These are phyloP conservation scores for Athene noctua DNA, from an alignment of 2,113 vertebrate species.

Conservation along the genomic window DNA sequence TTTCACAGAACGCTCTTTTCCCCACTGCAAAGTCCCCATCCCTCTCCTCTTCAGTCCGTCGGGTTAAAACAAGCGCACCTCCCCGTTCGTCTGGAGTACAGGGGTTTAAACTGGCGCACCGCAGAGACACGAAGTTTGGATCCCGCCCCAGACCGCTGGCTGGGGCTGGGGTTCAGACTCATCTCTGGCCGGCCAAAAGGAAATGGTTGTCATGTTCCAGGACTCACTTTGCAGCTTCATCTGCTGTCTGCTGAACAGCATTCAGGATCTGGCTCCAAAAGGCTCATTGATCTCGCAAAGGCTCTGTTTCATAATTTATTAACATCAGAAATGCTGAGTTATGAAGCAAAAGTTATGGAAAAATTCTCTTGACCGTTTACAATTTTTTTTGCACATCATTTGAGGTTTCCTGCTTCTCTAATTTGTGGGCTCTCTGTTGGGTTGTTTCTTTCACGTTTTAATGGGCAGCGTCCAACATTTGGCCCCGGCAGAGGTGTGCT, in stretches of 20 bases:
- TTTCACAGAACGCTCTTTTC: neutral
- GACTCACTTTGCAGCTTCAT: conserved; percentile 47
- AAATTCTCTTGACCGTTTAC: conserved; percentile 29
- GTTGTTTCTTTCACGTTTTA: conserved; percentile 26
- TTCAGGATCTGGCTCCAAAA: neutral
- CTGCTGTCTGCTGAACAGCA: neutral
- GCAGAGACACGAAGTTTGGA: neutral
- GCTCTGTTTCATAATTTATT: conserved; percentile 37
- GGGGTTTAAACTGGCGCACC: neutral
- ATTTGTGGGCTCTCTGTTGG: conserved; percentile 52
- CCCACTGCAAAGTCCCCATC: neutral
- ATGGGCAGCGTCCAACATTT: conserved; percentile 27
- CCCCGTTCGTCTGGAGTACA: rapidly evolving
- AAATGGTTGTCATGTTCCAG: conserved; percentile 59
- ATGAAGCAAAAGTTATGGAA: conserved; percentile 56
- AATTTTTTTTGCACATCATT: conserved; percentile 68
- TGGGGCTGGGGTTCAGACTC: neutral
- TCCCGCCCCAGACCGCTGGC: neutral
- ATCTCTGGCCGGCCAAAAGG: conserved; percentile 43
- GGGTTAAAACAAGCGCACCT: neutral
- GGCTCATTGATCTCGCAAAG: conserved; percentile 42
- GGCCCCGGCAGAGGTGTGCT: conserved; percentile 12
- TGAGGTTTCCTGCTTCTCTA: conserved; percentile 71
- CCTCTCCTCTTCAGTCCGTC: neutral
- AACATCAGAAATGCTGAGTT: conserved; percentile 56